Base-by-base conservation (phyloP, 2,797 vertebrate species). In the Hoplostethus mediterraneus region DNA sequence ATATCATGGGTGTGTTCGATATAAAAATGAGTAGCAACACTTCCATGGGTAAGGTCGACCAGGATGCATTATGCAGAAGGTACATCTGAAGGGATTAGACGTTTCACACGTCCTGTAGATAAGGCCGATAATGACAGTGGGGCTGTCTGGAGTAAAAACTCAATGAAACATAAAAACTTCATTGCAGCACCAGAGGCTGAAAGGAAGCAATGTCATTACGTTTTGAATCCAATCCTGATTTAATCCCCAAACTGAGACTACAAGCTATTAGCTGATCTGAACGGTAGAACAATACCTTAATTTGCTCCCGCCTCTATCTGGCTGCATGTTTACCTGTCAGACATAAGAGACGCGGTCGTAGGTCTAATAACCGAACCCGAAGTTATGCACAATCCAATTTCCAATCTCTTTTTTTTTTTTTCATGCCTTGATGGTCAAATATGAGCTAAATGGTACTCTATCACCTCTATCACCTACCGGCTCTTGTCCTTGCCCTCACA, bases 321-420 rank as follows among this genome's bases (percentile, higher is more conserved):
- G 57, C 10, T 62, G 13, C 54, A 72, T 74, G 57, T 82, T 82
- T 81, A 75, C 56, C 36, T 42, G 52, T 81, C 66, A 48, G 30
- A 72, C 55, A 63, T 59, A 49, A 78, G 30, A 2, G 36, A 49
- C 28, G 0, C 1, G 0, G 65, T 21, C 4, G 0, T 3, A 21
- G 13, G 30, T 80, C 65, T 81, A 70, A 88, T 86, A 84, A 85
- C 59, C 14, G 25, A 36, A 51, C n/a, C 60, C 69, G 21, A 21
- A 3, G 30, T 77, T 25, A 53, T 3, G 11, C 63, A 71, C 63
- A 77, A 70, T 63, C 49, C 47, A 56, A 21, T 21, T 21, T 21
- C 40, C 33, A 71, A 70, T 85, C 52, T 63, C 14, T 53, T 58
- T 74, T 66, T 82, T 53, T 68, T 21, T 21, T 21, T 21, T 21